Evolutionary conservation across 2,113 vertebrate species (phyloP).

Genomic region (Oplegnathus fasciatus): DNA sequence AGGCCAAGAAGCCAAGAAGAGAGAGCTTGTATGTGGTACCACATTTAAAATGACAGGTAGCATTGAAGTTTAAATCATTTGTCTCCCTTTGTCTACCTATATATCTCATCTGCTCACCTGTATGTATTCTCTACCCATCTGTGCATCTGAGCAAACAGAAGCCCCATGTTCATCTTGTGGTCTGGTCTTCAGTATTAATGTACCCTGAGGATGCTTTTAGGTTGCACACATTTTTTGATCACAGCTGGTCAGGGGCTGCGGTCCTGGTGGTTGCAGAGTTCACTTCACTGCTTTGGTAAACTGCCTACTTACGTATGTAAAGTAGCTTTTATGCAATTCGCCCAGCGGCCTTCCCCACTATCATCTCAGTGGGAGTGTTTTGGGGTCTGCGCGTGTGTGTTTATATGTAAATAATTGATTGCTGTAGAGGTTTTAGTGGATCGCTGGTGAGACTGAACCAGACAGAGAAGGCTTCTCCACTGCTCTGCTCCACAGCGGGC

Average conservation of each 20-base stretch:
- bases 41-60: no score
- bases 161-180: not conserved
- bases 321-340: constrained; percentile 73
- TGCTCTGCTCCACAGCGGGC: constrained; percentile 17
- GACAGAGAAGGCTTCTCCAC: constrained; percentile 21
- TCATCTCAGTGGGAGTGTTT: constrained; percentile 70
- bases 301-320: constrained; percentile 62
- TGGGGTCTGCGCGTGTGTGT: constrained; percentile 51
- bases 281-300: constrained; percentile 49
- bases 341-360: constrained; percentile 50
- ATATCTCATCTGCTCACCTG: not conserved
- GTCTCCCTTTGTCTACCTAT: no score
- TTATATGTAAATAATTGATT: constrained; percentile 72
- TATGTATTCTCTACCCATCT: not conserved
- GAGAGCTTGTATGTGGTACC: no score
- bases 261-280: constrained; percentile 26
- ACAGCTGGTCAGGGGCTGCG: constrained; percentile 39
- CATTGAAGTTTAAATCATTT: not conserved
- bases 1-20: no score
- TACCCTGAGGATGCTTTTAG: constrained; percentile 4
- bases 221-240: constrained; percentile 23
- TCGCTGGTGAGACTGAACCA: constrained; percentile 46
- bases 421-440: constrained; percentile 57
- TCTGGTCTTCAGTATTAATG: not conserved
- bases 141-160: not conserved